These are phyloP conservation scores for Diogma glabrata DNA, from an alignment of 2,888 invertebrate species.

Conservation along the genomic window DNA sequence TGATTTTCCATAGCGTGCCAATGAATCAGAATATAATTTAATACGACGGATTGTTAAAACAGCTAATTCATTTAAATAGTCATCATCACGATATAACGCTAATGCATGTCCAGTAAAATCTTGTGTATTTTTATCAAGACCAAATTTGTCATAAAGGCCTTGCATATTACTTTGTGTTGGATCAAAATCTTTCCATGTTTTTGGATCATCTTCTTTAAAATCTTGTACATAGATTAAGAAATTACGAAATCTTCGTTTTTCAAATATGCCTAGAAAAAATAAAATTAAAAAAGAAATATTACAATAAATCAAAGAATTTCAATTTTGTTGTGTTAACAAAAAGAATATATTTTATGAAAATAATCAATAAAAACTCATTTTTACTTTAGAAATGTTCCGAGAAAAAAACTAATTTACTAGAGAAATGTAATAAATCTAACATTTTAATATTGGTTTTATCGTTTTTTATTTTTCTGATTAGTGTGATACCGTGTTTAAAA, in stretches of 20 bases:
- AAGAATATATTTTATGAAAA: no score
- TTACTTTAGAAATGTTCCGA: no score
- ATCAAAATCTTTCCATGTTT: constrained; percentile 93
- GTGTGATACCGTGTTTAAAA: no score
- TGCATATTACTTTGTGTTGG: constrained; percentile 75
- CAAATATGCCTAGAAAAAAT: constrained; percentile 92
- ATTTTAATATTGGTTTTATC: no score
- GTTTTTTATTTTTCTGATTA: no score
- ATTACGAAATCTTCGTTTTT: constrained; percentile 95
- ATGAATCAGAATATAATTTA: constrained; percentile 92
- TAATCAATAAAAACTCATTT: no score
- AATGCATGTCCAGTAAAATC: constrained; percentile 98
- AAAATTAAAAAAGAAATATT: no score
- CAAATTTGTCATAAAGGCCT: constrained; percentile 87
- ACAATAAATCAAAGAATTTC: no score
- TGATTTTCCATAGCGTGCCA: constrained; percentile 96
- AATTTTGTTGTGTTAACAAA: no score
- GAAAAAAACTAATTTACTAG: no score
- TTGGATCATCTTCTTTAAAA: constrained; percentile 80
- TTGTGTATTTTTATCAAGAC: constrained; percentile 91
- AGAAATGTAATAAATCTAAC: no score
- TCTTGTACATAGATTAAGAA: constrained; percentile 94
- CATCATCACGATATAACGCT: constrained; percentile 85
- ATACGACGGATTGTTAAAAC: constrained; percentile 82
- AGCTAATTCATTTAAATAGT: constrained; percentile 77